phyloP scores from a whole-genome alignment of 2,113 vertebrate genomes.

The Patagioenas fasciata region DNA sequence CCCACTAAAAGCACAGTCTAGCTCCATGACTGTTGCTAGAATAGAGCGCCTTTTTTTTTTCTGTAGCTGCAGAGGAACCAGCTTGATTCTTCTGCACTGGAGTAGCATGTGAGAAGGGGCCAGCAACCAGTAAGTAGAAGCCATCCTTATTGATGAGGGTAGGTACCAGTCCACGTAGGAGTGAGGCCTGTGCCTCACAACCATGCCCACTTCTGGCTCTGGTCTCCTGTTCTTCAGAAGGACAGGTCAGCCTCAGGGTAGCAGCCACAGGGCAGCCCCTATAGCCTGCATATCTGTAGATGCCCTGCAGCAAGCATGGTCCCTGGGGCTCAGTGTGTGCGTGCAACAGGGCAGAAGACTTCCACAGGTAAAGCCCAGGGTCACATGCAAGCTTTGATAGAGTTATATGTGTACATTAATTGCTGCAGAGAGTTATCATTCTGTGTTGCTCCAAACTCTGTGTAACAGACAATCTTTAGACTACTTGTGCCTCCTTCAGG shows the following conservation, averaged over 20 bases:
- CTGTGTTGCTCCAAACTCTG: not conserved
- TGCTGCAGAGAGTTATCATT: not conserved
- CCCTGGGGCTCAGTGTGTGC: not conserved
- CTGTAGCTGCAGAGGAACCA: not conserved
- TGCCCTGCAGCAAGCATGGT: accelerated
- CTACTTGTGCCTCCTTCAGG: not conserved
- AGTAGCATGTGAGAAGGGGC: not conserved
- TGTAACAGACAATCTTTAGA: not conserved
- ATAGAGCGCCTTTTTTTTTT: not conserved
- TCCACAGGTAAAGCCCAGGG: not conserved
- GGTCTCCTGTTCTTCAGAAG: not conserved
- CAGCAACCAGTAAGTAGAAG: not conserved
- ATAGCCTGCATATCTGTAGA: accelerated
- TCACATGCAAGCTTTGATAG: not conserved
- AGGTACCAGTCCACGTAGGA: accelerated
- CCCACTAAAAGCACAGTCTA: not conserved
- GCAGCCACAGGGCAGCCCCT: not conserved
- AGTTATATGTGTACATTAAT: not conserved
- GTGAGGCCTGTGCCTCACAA: not conserved
- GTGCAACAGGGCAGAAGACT: not conserved
- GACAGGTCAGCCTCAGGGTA: not conserved
- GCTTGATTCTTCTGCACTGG: not conserved
- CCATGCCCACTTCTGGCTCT: not conserved
- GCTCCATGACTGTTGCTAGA: not conserved
- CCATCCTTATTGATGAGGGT: not conserved